phyloP scores from a whole-genome alignment of 2,888 invertebrate genomes.

The Epinotia brunnichana region DNA sequence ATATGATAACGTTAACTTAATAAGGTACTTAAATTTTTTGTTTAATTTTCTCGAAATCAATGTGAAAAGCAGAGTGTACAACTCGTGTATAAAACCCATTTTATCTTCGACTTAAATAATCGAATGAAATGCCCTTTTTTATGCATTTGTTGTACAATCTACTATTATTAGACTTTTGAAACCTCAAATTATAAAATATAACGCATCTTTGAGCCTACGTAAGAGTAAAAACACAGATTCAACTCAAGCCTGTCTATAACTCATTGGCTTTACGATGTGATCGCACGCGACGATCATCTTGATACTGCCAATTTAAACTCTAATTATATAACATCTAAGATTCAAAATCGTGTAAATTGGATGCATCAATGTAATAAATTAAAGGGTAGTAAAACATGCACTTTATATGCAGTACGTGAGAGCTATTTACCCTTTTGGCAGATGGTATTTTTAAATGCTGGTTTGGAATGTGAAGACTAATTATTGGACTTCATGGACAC shows the following conservation, averaged over 20 bases:
- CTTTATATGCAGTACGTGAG: constrained; percentile 42
- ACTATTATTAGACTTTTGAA: background rate
- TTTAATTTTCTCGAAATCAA: too few relatives aligned
- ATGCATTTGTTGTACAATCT: too few relatives aligned
- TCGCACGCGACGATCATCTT: constrained; percentile 24
- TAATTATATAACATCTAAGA: background rate
- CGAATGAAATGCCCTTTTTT: too few relatives aligned
- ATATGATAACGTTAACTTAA: too few relatives aligned
- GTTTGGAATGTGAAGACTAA: constrained; percentile 25
- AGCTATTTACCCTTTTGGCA: constrained; percentile 38
- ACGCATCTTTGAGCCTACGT: background rate
- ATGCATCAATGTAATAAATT: constrained; percentile 25
- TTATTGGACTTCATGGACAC: constrained; percentile 38
- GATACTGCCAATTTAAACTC: constrained; percentile 2
- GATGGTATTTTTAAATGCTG: constrained; percentile 39
- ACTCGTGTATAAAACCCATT: too few relatives aligned
- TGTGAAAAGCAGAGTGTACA: too few relatives aligned
- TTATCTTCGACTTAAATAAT: too few relatives aligned
- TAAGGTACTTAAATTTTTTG: too few relatives aligned
- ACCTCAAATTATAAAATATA: background rate
- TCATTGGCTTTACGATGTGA: constrained; percentile 37
- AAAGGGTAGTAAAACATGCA: constrained; percentile 38
- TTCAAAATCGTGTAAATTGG: background rate
- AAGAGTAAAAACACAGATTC: constrained; percentile 19
- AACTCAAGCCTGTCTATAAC: constrained; percentile 28